These are phyloP conservation scores for Hymenopus coronatus DNA, from an alignment of 2,888 invertebrate genomes.

Conservation along the genomic window DNA sequence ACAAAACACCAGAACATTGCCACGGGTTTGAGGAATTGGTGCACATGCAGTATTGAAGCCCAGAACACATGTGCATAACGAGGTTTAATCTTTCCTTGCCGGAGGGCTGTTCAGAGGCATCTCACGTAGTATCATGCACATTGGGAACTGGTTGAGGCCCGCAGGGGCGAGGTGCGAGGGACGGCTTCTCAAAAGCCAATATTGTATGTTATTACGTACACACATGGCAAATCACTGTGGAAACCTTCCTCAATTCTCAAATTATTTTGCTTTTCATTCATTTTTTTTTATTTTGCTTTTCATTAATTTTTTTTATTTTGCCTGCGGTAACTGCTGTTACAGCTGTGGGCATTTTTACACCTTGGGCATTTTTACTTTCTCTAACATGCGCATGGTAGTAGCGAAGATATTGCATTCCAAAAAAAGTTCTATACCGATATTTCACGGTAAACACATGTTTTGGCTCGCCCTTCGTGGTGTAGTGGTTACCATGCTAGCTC, in stretches of 20 bases:
- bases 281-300: neutral
- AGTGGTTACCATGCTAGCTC: too few relatives aligned
- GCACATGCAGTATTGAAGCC: neutral
- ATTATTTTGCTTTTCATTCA: neutral
- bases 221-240: neutral
- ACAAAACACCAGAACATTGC: too few relatives aligned
- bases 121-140: neutral
- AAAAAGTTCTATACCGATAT: too few relatives aligned
- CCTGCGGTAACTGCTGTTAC: too few relatives aligned
- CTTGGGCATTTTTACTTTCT: too few relatives aligned
- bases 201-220: slow-evolving; percentile 15
- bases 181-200: neutral
- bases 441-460: too few relatives aligned
- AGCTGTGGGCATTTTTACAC: too few relatives aligned
- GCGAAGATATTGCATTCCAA: too few relatives aligned
- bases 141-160: neutral
- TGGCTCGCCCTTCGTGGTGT: too few relatives aligned
- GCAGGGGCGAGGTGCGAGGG: neutral
- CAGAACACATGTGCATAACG: neutral
- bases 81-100: neutral
- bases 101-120: neutral
- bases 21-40: neutral
- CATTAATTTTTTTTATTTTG: neutral
- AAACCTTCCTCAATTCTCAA: neutral
- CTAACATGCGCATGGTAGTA: too few relatives aligned